Evolutionary conservation across 2,888 invertebrate species (phyloP).

Genomic region (Laspeyria flexula): DNA sequence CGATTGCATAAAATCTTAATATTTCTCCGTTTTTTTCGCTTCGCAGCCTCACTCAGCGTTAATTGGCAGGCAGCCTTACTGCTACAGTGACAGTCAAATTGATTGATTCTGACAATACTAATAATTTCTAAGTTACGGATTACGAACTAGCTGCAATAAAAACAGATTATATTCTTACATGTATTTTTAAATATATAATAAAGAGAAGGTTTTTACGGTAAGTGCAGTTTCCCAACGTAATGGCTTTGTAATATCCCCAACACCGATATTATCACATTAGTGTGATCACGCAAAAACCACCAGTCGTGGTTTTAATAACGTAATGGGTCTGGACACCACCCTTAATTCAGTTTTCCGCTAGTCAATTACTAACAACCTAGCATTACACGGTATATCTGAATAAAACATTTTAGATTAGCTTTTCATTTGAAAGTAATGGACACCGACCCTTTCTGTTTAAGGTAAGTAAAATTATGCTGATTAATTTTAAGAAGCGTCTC

Average conservation of each 20-base stretch:
- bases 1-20: too few relatives aligned
- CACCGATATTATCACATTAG: conserved; percentile 63
- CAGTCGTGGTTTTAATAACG: conserved; percentile 54
- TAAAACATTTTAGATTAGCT: conserved; percentile 32
- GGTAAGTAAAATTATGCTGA: conserved; percentile 13
- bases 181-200: too few relatives aligned
- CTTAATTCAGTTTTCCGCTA: conserved; percentile 40
- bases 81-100: too few relatives aligned
- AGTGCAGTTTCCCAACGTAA: conserved; percentile 55
- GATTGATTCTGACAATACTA: too few relatives aligned
- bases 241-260: conserved; percentile 62
- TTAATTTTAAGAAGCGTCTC: conserved; percentile 8
- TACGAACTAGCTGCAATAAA: too few relatives aligned
- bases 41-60: too few relatives aligned
- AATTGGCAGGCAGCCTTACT: too few relatives aligned
- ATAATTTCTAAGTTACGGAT: too few relatives aligned
- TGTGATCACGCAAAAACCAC: conserved; percentile 53
- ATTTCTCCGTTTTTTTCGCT: too few relatives aligned
- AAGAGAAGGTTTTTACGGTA: conserved; percentile 7
- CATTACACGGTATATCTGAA: conserved; percentile 25
- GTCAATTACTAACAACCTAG: conserved; percentile 30
- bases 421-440: conserved; percentile 25
- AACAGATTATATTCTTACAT: too few relatives aligned
- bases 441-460: conserved; percentile 9
- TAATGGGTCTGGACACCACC: conserved; percentile 41